Conservation (phyloP, 2,888 invertebrate genomes). For the Drosophila hamatofila region DNA sequence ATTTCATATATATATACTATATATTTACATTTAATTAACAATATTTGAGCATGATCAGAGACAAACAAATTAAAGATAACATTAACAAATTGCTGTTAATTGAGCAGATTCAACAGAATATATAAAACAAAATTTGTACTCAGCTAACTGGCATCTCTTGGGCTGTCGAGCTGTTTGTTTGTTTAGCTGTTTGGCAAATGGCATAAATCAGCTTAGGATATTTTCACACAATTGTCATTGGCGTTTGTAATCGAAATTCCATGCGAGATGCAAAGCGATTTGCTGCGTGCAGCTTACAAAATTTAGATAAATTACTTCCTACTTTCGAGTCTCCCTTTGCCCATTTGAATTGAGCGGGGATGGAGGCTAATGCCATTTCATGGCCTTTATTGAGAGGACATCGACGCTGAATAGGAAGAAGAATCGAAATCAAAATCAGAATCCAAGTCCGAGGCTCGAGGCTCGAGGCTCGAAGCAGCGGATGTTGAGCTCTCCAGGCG, state of each 20-base stretch:
- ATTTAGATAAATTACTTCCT: constrained; percentile 70
- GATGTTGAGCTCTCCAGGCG: constrained; percentile 47
- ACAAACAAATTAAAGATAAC: neutral
- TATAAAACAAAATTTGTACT: neutral
- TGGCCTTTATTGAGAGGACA: constrained; percentile 47
- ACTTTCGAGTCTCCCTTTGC: constrained; percentile 36
- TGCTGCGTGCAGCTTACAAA: constrained; percentile 48
- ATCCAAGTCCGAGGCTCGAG: neutral
- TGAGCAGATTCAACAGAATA: neutral
- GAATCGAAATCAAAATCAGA: neutral
- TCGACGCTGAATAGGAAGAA: constrained; percentile 22
- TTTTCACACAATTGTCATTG: constrained; percentile 52
- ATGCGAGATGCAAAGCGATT: constrained; percentile 53
- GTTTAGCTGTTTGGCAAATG: constrained; percentile 24
- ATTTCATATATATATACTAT: too few species aligned
- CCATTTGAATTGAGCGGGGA: constrained; percentile 17
- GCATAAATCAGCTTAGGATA: constrained; percentile 58
- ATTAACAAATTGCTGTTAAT: neutral
- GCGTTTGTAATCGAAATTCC: constrained; percentile 10
- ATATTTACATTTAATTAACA: too few species aligned
- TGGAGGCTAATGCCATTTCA: constrained; percentile 46
- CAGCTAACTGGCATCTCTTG: neutral
- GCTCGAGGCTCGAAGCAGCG: constrained; percentile 13
- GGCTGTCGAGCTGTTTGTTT: neutral
- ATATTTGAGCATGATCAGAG: too few species aligned